These are phyloP conservation scores for Glossophaga mutica DNA, from an alignment of 2,797 vertebrate species.

Conservation along the genomic window DNA sequence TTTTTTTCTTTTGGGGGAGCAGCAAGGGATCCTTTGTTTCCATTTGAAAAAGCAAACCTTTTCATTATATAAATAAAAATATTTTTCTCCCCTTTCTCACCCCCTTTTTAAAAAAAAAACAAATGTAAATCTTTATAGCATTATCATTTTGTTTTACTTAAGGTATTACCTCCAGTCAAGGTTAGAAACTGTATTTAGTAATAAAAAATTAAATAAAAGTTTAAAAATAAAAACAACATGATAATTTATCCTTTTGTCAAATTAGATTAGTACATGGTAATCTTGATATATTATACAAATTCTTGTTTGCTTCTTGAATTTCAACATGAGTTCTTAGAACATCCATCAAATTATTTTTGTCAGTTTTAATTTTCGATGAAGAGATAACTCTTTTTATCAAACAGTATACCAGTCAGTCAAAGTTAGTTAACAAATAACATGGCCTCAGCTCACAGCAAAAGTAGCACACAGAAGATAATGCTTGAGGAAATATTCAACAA, in stretches of 20 bases:
- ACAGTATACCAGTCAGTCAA: neutral
- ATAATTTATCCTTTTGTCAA: neutral
- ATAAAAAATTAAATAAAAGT: neutral
- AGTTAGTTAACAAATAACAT: slow-evolving; percentile 4
- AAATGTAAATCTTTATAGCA: neutral
- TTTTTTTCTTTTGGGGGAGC: neutral
- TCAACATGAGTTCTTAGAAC: neutral
- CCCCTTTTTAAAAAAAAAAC: neutral
- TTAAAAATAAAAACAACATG: neutral
- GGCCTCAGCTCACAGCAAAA: neutral
- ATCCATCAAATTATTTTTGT: slow-evolving; percentile 27
- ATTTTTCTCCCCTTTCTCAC: neutral
- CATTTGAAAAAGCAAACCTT: neutral
- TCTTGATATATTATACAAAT: slow-evolving; percentile 22
- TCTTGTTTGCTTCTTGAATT: slow-evolving; percentile 8
- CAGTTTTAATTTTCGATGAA: slow-evolving; percentile 41
- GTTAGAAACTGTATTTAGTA: neutral
- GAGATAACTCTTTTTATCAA: neutral
- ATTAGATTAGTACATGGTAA: neutral
- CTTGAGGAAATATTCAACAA: neutral
- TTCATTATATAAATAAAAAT: neutral
- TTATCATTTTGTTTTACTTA: neutral
- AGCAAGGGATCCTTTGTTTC: neutral
- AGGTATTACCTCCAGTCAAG: neutral
- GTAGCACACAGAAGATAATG: neutral